Percentiles rank a stretch among this genome's conserved stretches.
Evolutionary conservation across 1,140 invertebrate species (phyloP).

Genomic region (Drosophila kohkoa): DNA sequence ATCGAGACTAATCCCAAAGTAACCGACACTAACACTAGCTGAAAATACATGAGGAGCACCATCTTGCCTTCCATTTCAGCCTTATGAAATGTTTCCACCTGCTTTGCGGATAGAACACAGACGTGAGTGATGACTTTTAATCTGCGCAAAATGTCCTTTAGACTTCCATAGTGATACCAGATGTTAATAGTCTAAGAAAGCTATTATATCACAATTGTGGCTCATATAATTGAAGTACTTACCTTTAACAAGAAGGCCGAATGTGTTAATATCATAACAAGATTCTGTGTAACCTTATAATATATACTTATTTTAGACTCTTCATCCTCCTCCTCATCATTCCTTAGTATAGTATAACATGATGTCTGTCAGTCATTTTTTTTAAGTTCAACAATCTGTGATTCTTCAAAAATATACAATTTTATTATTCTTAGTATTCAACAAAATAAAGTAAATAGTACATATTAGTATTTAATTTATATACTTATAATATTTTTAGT

Average conservation of each 20-base stretch:
- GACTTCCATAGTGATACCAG: slow-evolving; percentile 42
- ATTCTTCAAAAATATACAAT: too few species aligned
- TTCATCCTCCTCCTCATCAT: too few species aligned
- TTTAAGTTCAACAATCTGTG: too few species aligned
- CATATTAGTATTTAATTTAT: too few species aligned
- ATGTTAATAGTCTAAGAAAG: slow-evolving; percentile 50
- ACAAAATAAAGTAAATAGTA: too few species aligned
- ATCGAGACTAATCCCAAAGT: slow-evolving; percentile 52
- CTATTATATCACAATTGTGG: neutral
- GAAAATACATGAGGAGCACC: slow-evolving; percentile 55
- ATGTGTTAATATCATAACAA: slow-evolving; percentile 64
- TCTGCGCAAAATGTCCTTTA: slow-evolving; percentile 29
- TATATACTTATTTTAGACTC: neutral
- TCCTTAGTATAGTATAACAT: too few species aligned
- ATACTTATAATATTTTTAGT: too few species aligned
- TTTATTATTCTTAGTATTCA: too few species aligned
- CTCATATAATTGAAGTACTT: neutral
- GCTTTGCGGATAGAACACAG: slow-evolving; percentile 49
- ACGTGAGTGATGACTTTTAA: slow-evolving; percentile 36
- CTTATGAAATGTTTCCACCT: slow-evolving; percentile 47
- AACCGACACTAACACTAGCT: slow-evolving; percentile 50
- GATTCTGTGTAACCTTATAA: slow-evolving; percentile 63
- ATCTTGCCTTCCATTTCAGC: slow-evolving; percentile 60
- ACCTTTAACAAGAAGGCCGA: slow-evolving; percentile 59
- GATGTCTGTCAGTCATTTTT: too few species aligned